phyloP scores from a whole-genome alignment of 2,888 invertebrate species.

The Yponomeuta evonymella region DNA sequence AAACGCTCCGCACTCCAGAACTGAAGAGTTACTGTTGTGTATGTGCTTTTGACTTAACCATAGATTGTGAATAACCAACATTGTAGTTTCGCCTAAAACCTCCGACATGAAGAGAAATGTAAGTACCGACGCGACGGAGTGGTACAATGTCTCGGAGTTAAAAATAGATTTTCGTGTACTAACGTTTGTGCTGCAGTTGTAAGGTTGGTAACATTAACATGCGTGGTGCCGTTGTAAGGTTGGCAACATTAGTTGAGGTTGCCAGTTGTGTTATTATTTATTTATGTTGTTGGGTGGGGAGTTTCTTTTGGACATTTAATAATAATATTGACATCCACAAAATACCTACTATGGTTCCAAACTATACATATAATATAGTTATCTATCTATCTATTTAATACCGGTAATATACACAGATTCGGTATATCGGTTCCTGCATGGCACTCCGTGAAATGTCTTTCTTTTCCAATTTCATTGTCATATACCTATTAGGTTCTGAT shows the following conservation, averaged over 20 bases:
- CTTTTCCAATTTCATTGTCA: neutral
- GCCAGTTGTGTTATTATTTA: conserved; percentile 48
- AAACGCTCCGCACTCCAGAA: conserved; percentile 49
- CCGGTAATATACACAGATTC: no score
- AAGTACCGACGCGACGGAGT: conserved; percentile 39
- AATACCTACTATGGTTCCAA: no score
- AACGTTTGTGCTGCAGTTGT: neutral
- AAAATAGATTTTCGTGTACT: conserved; percentile 10
- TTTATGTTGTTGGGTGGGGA: conserved; percentile 31
- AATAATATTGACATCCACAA: no score
- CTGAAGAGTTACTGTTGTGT: conserved; percentile 53
- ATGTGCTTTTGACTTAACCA: neutral
- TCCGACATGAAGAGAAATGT: conserved; percentile 65
- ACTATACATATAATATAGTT: no score
- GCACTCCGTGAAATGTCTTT: no score
- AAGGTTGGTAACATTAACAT: conserved; percentile 35
- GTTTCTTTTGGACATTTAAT: neutral
- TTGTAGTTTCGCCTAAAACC: conserved; percentile 1
- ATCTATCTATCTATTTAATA: no score
- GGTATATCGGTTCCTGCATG: no score
- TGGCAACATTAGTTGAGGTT: conserved; percentile 39
- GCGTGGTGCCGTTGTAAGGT: conserved; percentile 22
- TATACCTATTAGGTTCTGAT: neutral
- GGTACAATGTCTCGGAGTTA: conserved; percentile 6
- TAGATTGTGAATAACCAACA: neutral